Percentiles rank a stretch among this genome's conserved stretches.
Evolutionary conservation across 2,113 vertebrate genomes (phyloP).

Genomic region (Gadus macrocephalus): DNA sequence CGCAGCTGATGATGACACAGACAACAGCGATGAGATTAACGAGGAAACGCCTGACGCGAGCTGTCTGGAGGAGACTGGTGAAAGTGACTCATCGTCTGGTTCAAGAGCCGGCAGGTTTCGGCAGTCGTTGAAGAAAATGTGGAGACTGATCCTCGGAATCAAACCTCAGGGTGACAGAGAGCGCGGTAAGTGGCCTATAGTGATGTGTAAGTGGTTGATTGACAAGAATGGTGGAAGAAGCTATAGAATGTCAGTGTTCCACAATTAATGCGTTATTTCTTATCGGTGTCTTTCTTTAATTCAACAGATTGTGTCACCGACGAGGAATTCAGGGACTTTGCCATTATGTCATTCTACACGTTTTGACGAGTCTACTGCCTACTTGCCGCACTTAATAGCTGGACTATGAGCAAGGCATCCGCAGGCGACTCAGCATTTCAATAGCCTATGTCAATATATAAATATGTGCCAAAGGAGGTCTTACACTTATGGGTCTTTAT

Average conservation of each 20-base stretch:
- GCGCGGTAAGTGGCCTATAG: neutral
- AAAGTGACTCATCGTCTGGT: slow-evolving; percentile 11
- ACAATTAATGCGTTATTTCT: neutral
- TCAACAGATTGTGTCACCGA: slow-evolving; percentile 47
- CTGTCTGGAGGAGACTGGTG: slow-evolving; percentile 9
- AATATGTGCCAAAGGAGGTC: too few relatives aligned
- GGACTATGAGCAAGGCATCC: too few relatives aligned
- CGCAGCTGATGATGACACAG: neutral
- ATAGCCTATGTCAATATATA: too few relatives aligned
- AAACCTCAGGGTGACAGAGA: slow-evolving; percentile 23
- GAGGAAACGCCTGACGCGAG: neutral
- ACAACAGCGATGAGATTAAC: neutral
- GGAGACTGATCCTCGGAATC: slow-evolving; percentile 24
- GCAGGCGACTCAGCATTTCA: too few relatives aligned
- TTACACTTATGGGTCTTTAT: too few relatives aligned
- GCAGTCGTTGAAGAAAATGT: slow-evolving; percentile 43
- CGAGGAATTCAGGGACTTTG: slow-evolving; percentile 56
- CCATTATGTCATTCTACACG: slow-evolving; percentile 66
- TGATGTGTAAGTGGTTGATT: too few relatives aligned
- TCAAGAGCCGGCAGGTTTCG: slow-evolving; percentile 41
- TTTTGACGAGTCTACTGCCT: slow-evolving; percentile 31
- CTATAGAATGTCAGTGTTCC: too few relatives aligned
- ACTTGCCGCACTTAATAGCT: too few relatives aligned
- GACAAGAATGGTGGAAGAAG: too few relatives aligned
- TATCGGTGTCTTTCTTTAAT: slow-evolving; percentile 11